phyloP scores from a whole-genome alignment of 2,888 invertebrate species.

The Eilema depressum region DNA sequence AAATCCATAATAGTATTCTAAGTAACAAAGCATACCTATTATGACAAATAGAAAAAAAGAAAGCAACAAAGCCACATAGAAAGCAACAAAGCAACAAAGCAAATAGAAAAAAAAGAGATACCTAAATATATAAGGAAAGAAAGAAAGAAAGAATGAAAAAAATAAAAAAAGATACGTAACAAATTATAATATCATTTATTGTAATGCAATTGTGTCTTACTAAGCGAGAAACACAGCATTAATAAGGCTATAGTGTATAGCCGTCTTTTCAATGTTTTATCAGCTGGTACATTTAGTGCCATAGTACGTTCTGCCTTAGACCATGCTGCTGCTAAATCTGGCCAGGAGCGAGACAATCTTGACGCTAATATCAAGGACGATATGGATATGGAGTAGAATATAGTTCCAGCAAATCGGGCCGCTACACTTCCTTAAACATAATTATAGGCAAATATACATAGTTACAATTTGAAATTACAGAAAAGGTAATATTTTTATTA shows the following conservation, averaged over 20 bases:
- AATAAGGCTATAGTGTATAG: conserved; percentile 53
- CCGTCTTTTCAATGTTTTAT: conserved; percentile 56
- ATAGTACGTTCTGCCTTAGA: conserved; percentile 57
- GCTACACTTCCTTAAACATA: conserved; percentile 63
- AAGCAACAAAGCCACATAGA: too few species aligned
- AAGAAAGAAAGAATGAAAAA: too few species aligned
- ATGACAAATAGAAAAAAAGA: neutral
- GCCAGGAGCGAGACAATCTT: conserved; percentile 61
- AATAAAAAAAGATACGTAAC: neutral
- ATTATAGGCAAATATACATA: neutral
- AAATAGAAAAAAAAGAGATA: too few species aligned
- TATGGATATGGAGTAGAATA: conserved; percentile 70
- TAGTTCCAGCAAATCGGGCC: conserved; percentile 70
- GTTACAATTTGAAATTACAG: too few species aligned
- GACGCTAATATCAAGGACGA: conserved; percentile 64
- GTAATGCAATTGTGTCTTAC: conserved; percentile 52
- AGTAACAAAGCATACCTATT: too few species aligned
- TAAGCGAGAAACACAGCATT: conserved; percentile 51
- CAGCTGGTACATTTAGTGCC: conserved; percentile 55
- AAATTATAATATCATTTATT: neutral
- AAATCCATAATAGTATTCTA: neutral
- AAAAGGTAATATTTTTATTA: too few species aligned
- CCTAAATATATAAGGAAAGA: too few species aligned
- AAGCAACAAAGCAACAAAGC: neutral
- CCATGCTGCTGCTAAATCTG: conserved; percentile 57